Evolutionary conservation across 1,140 invertebrate species (phyloP).

Genomic region (Zaprionus tsacasi): DNA sequence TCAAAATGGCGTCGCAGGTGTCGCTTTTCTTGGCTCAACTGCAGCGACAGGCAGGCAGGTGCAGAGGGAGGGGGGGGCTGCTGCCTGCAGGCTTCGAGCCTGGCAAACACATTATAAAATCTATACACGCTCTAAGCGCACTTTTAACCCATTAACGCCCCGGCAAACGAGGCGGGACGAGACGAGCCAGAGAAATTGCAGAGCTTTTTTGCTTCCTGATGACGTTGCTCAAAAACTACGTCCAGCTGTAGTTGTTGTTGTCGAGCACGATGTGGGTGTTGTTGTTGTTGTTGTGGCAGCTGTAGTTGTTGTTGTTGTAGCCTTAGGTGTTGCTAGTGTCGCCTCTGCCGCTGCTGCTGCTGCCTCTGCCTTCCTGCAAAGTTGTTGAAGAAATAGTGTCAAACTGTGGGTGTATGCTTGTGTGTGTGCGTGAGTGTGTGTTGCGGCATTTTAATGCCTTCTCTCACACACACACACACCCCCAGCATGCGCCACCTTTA

Average conservation of each 20-base stretch:
- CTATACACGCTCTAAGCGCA: constrained; percentile 78
- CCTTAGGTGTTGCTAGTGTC: constrained; percentile 18
- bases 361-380: constrained; percentile 47
- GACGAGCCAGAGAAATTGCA: constrained; percentile 13
- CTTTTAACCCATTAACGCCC: constrained; percentile 80
- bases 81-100: neutral
- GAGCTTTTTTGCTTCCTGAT: constrained; percentile 56
- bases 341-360: constrained; percentile 16
- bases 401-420: constrained; percentile 51
- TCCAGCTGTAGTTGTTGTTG: constrained; percentile 17
- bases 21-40: constrained; percentile 51
- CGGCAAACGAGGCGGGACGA: constrained; percentile 17
- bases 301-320: constrained; percentile 13
- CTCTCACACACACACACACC: too few species aligned
- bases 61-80: neutral
- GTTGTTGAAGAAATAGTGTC: constrained; percentile 73
- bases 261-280: neutral
- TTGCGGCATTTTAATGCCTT: constrained; percentile 67
- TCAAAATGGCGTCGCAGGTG: constrained; percentile 53
- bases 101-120: constrained; percentile 79
- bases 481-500: constrained; percentile 33
- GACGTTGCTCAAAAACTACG: constrained; percentile 69
- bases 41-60: constrained; percentile 61
- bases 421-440: constrained; percentile 23
- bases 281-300: constrained; percentile 11